Evolutionary conservation across 2,113 vertebrate species (phyloP).

Genomic region (Siniperca knerii): DNA sequence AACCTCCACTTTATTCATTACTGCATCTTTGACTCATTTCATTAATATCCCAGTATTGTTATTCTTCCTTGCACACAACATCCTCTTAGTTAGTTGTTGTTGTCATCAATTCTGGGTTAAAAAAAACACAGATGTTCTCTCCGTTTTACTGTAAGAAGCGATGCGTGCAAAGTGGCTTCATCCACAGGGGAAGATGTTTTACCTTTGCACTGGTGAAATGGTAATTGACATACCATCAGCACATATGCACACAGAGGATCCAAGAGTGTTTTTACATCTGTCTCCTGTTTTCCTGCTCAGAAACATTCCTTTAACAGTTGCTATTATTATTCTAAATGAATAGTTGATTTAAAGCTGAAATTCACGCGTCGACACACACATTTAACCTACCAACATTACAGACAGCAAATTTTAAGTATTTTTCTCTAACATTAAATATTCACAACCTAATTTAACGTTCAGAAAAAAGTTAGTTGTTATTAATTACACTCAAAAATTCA

Average conservation of each 20-base stretch:
- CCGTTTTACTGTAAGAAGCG: background rate
- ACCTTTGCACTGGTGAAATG: background rate
- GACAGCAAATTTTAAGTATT: background rate
- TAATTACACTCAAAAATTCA: background rate
- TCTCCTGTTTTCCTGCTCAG: background rate
- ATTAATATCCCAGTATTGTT: background rate
- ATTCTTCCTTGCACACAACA: background rate
- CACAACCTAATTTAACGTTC: background rate
- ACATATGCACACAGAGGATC: background rate
- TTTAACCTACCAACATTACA: background rate
- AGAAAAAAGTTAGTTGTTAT: background rate
- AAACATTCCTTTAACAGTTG: background rate
- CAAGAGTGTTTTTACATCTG: background rate
- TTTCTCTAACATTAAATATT: background rate
- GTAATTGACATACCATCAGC: background rate
- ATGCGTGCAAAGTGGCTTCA: background rate
- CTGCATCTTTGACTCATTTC: background rate
- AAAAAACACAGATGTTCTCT: background rate
- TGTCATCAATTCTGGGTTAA: background rate
- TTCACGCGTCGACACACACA: background rate
- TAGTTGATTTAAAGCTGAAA: background rate
- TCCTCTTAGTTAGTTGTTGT: background rate
- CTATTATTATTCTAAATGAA: background rate
- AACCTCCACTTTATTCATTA: background rate
- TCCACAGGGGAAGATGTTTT: slow-evolving; percentile 1